A percentile compares a stretch with the other conserved stretches of the same genome.
Conservation (phyloP, 2,113 vertebrate genomes). For the Tachysurus fulvidraco region DNA sequence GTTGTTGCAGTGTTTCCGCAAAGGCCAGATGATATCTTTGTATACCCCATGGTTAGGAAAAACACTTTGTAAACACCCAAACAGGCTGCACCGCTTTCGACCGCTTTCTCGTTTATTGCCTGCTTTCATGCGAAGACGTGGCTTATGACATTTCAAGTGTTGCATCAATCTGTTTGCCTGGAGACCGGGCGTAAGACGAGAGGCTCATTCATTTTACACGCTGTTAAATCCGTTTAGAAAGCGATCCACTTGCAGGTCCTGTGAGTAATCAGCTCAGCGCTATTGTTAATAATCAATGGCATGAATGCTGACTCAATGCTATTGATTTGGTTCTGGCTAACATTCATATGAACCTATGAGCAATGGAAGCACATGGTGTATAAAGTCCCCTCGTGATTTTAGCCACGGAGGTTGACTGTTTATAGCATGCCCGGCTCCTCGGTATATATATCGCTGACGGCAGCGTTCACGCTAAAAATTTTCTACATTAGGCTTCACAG, state of each 20-base stretch:
- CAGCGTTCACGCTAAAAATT: constrained; percentile 24
- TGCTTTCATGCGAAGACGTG: constrained; percentile 35
- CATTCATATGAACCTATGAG: not conserved
- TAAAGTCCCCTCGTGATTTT: not conserved
- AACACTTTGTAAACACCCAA: constrained; percentile 9
- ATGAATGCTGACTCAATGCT: constrained; percentile 46
- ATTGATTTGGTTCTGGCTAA: constrained; percentile 45
- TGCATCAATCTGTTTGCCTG: constrained; percentile 33
- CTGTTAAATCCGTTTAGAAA: constrained; percentile 38
- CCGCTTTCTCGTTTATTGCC: constrained; percentile 22
- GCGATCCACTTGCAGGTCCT: constrained; percentile 40
- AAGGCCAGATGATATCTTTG: constrained; percentile 30
- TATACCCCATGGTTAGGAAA: constrained; percentile 6
- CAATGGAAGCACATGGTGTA: not conserved
- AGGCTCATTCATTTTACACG: constrained; percentile 49
- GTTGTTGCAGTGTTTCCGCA: not conserved
- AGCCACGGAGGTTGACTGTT: not conserved
- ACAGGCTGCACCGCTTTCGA: not conserved
- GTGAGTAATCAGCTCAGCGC: constrained; percentile 28
- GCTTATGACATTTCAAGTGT: constrained; percentile 43
- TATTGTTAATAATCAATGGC: constrained; percentile 37
- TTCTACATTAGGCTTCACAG: constrained; percentile 39
- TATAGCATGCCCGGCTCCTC: not conserved
- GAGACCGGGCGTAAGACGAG: constrained; percentile 40
- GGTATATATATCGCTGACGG: constrained; percentile 8